Conservation (phyloP, 2,888 invertebrate species). For the Gisinianus flammeolus region DNA sequence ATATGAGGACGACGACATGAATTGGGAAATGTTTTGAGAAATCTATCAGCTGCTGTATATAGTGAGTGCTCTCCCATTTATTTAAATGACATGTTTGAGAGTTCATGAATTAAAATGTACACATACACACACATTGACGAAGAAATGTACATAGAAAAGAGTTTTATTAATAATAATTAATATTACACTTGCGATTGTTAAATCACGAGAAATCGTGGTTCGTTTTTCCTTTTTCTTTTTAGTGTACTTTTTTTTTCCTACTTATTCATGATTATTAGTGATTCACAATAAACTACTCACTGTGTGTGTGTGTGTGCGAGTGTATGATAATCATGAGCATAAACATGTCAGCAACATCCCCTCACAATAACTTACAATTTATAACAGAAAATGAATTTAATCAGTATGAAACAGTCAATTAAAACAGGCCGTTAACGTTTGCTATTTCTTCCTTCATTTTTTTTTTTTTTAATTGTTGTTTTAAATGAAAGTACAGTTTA, state of each 20-base stretch:
- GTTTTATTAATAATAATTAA: constrained; percentile 1
- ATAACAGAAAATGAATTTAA: neutral
- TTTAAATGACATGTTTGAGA: too few relatives aligned
- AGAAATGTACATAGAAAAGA: neutral
- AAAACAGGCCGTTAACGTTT: neutral
- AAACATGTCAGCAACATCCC: neutral
- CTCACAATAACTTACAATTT: neutral
- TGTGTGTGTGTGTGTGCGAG: neutral
- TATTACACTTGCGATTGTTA: constrained; percentile 5
- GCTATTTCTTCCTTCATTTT: neutral
- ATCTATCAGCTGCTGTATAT: too few relatives aligned
- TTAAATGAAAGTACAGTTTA: constrained; percentile 17
- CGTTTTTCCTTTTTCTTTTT: constrained; percentile 24
- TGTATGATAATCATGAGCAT: too few relatives aligned
- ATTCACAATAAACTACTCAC: neutral
- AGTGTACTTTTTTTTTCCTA: too few relatives aligned
- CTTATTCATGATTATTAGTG: neutral
- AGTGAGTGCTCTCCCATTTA: too few relatives aligned
- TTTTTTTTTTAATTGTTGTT: constrained; percentile 20
- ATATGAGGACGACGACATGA: too few relatives aligned
- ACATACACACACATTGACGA: neutral
- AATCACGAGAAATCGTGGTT: constrained; percentile 28
- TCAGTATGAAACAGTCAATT: neutral
- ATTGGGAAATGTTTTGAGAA: too few relatives aligned
- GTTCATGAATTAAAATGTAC: neutral